A percentile compares a stretch with the other conserved stretches of the same genome.
Conservation (phyloP, 1,140 invertebrate species). For the Ganaspis sp. region DNA sequence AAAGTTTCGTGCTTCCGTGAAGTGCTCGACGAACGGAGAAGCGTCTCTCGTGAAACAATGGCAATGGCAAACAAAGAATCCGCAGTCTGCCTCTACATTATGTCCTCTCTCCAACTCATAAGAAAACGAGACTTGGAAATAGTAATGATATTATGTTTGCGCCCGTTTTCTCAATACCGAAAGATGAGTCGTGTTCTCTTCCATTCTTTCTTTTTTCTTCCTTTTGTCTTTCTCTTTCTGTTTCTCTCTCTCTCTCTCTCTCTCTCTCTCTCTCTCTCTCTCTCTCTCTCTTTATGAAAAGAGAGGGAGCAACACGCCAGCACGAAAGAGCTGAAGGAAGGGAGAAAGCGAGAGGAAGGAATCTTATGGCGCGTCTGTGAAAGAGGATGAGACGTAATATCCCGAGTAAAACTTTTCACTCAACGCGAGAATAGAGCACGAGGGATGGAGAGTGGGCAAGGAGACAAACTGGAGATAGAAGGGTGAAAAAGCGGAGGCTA, state of each 20-base stretch:
- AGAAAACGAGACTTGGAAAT: constrained; percentile 74
- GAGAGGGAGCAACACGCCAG: constrained; percentile 9
- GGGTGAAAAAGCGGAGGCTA: constrained; percentile 53
- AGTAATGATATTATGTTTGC: constrained; percentile 74
- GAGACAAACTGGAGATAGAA: constrained; percentile 44
- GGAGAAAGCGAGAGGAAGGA: constrained; percentile 39
- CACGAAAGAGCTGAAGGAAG: constrained; percentile 34
- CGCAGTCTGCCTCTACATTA: constrained; percentile 65
- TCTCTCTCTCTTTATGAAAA: constrained; percentile 31
- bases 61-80: constrained; percentile 70
- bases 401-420: constrained; percentile 76
- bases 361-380: constrained; percentile 44
- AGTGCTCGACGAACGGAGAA: constrained; percentile 28
- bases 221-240: too few species aligned
- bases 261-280: constrained; percentile 31
- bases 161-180: constrained; percentile 44
- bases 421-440: constrained; percentile 67
- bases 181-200: constrained; percentile 31
- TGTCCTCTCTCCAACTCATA: constrained; percentile 67
- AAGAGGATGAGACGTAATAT: constrained; percentile 71
- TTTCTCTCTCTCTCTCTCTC: constrained; percentile 31
- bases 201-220: too few species aligned
- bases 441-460: constrained; percentile 45
- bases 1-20: constrained; percentile 23
- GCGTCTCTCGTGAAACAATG: constrained; percentile 61